A percentile compares a stretch with the other conserved stretches of the same genome.
Conservation (phyloP, 2,888 invertebrate species). For the Icerya purchasi region DNA sequence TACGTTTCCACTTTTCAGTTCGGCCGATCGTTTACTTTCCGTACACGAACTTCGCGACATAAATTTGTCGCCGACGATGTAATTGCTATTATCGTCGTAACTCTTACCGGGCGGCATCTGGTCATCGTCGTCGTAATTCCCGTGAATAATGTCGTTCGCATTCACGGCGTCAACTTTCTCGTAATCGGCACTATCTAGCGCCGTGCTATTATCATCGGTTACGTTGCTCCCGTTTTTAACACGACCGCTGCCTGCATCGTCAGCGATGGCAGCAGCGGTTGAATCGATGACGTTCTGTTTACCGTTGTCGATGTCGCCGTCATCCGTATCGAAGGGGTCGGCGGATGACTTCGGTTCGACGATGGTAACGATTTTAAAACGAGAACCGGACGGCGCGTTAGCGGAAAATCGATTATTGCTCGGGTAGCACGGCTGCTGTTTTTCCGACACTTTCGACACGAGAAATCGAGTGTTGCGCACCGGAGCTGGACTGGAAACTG, state of each 20-base stretch:
- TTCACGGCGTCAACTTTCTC: background rate
- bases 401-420: background rate
- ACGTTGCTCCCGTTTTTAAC: background rate
- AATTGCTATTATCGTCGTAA: too few species aligned
- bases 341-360: conserved; percentile 23
- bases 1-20: too few species aligned
- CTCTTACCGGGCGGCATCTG: too few species aligned
- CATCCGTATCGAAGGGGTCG: conserved; percentile 25
- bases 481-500: conserved; percentile 38
- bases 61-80: too few species aligned
- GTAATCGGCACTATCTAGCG: conserved; percentile 21
- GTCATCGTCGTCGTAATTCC: background rate
- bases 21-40: too few species aligned
- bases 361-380: conserved; percentile 19
- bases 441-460: conserved; percentile 28
- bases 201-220: conserved; percentile 23
- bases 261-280: too few species aligned
- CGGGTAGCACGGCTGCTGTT: conserved; percentile 21
- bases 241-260: background rate
- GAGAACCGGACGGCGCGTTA: background rate
- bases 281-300: conserved; percentile 6
- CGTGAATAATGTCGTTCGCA: background rate
- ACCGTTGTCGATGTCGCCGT: conserved; percentile 17
- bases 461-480: conserved; percentile 24
- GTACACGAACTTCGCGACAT: too few species aligned